Evolutionary conservation across 1,140 invertebrate genomes (phyloP), one percentile per base, ranked within the genome.

Genomic region (Dendrolimus punctatus): DNA sequence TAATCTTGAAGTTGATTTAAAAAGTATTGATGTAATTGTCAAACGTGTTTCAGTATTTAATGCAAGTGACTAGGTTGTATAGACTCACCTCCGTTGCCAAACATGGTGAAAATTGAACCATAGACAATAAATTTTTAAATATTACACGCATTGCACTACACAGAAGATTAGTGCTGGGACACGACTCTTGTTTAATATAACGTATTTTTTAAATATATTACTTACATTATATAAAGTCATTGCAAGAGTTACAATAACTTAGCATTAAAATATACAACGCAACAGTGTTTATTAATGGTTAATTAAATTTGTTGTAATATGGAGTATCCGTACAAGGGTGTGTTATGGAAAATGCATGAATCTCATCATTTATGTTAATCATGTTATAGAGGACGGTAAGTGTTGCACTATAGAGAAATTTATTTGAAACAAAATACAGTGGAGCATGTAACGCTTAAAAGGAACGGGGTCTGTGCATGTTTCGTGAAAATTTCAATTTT

Each of bases 271-370:
- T 50, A 58, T 64, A 61, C 40, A 59, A 69, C 64, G 62, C 49
- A 62, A 65, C 64, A 66, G 56, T 60, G 61, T 68, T 62, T 70
- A 70, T 66, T 68, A 66, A 69, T 73, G 53, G 53, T 66, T 54
- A 51, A 51, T 49, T n/a, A 49, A 49, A 63, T 49, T 42, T 57
- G 47, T 62, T 76, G 70, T 73, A 73, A 74, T 71, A 67, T 55
- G 65, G 66, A 69, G 66, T 74, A 75, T 77, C 70, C 73, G 66
- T 62, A 61, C 69, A 66, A 23, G 73, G 71, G 72, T 75, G 77
- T 82, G 77, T 76, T 74, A 67, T 78, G 80, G 79, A 85, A 84
- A 80, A 76, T 76, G 59, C 58, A 76, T 23, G 23, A 23, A 23
- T 23, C 23, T 23, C 23, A 23, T 23, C 23, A n/a, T 23, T 23